Evolutionary conservation across 2,888 invertebrate species (phyloP).

Genomic region (Zele albiditarsus): DNA sequence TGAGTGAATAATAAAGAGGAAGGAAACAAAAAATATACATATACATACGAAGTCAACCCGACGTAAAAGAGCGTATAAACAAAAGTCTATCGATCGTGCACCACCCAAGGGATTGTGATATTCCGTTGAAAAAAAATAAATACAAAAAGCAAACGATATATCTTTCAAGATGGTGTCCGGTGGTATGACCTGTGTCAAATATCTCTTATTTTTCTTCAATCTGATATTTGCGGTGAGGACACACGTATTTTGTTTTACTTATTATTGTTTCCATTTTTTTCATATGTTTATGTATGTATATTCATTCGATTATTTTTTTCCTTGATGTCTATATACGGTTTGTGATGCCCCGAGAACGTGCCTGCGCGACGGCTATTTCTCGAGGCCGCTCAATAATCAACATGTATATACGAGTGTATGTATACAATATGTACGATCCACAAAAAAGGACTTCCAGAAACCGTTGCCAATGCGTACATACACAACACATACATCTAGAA

Average conservation of each 20-base stretch:
- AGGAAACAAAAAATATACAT: background rate
- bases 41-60: background rate
- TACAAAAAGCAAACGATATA: slow-evolving; percentile 11
- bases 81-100: slow-evolving; percentile 12
- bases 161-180: slow-evolving; percentile 81
- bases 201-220: slow-evolving; percentile 90
- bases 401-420: background rate
- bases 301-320: background rate
- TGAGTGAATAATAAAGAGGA: slow-evolving; percentile 36
- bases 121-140: background rate
- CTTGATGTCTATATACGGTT: background rate
- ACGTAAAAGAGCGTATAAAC: background rate
- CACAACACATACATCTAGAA: background rate
- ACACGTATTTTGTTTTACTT: too few species aligned
- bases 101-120: background rate
- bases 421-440: background rate
- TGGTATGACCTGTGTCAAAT: slow-evolving; percentile 91
- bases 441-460: background rate
- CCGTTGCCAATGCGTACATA: slow-evolving; percentile 25
- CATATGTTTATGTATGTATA: background rate
- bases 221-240: slow-evolving; percentile 89
- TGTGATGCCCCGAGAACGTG: background rate
- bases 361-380: slow-evolving; percentile 7
- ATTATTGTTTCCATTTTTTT: background rate
- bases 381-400: slow-evolving; percentile 41